Conservation (phyloP, 2,113 vertebrate genomes). For the Turnix velox region DNA sequence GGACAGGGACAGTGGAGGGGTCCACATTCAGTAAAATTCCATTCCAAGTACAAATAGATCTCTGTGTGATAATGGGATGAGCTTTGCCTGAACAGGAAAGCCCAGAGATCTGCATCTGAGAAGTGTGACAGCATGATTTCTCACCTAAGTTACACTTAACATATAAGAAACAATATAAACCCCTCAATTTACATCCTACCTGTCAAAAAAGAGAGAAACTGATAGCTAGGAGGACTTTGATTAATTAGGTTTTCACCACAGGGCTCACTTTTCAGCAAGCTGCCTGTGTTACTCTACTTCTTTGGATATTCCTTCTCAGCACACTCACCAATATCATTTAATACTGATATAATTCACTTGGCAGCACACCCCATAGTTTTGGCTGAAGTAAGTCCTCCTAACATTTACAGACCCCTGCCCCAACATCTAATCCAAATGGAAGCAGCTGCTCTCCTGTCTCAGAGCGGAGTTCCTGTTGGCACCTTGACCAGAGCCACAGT, state of each 20-base stretch:
- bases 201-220: background rate
- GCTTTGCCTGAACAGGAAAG: background rate
- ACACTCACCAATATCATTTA: background rate
- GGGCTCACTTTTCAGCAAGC: background rate
- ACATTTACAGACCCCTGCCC: background rate
- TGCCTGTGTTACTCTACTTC: background rate
- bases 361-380: background rate
- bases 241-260: background rate
- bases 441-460: background rate
- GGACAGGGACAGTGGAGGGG: background rate
- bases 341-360: background rate
- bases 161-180: background rate
- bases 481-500: background rate
- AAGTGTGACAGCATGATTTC: background rate
- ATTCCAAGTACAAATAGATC: background rate
- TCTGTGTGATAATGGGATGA: accelerated
- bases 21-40: background rate
- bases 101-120: background rate
- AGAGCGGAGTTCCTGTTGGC: background rate
- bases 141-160: background rate
- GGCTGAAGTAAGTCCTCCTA: background rate
- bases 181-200: background rate
- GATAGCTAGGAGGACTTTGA: background rate
- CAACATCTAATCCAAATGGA: background rate
- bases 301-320: background rate